Base-by-base conservation (phyloP, 2,888 invertebrate genomes). In the Rhagium mordax region DNA sequence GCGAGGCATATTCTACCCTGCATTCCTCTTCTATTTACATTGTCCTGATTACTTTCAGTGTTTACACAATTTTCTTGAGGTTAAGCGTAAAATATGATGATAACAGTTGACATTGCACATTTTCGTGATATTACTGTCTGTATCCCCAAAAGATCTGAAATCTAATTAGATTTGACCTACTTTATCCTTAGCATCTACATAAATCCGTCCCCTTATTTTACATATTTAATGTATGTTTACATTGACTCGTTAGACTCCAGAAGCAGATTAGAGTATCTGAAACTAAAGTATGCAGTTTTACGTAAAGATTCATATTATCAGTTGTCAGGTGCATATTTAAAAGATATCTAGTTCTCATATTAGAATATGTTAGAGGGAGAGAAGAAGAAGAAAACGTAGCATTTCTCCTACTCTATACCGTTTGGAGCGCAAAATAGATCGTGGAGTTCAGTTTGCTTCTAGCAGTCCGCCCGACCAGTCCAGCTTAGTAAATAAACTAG, bases 71-170 rank as follows among this genome's bases (percentile, higher is more conserved):
- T 47, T 61, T 51, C 61, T 61, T 53, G 53, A 53, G 7, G 60
- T 49, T 70, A 64, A 21, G 27, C 48, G 33, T 60, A 29, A 70
- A 60, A 70, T 70, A 53, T 69, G 16, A 68, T 68, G 27, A 69
- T 61, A 69, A 53, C 53, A 53, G 62, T 62, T 69, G 69, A 70
- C 62, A 70, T 33, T 70, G 33, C 59, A 60, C 59, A 59, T 68
- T 65, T 29, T 55, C 70, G 16, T 33, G 47, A 70, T 70, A 70
- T 53, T 70, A 24, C 70, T 41, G 51, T 18, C 61, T 16, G 62
- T 53, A 70, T 70, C 15, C 70, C 62, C 57, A 27, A 51, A 62
- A 53, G 70, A 70, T 41, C 15, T 62, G 33, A 33, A 53, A 70
- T 47, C 55, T 53, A 70, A 70, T 70, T 70, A 70, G 27, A 70